A percentile compares a stretch with the other conserved stretches of the same genome.
These are phyloP conservation scores for Brachyistius frenatus DNA, from an alignment of 2,113 vertebrate species.

Conservation along the genomic window DNA sequence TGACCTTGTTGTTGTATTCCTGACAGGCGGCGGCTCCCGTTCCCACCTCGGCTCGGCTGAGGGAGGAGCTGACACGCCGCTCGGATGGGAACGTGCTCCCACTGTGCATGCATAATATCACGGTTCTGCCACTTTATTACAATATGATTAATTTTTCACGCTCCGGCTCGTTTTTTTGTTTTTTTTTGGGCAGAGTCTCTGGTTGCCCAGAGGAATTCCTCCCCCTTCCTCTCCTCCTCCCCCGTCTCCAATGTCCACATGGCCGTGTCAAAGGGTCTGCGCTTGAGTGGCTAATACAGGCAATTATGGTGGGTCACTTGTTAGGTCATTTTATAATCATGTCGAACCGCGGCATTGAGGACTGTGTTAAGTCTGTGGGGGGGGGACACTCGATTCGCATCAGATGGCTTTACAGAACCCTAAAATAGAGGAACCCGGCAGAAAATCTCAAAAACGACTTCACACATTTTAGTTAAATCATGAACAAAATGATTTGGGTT, in stretches of 20 bases:
- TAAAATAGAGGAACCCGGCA: background rate
- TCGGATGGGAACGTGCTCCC: constrained; percentile 29
- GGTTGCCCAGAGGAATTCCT: background rate
- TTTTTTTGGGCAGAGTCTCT: constrained; percentile 7
- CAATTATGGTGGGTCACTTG: constrained; percentile 54
- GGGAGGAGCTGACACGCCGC: constrained; percentile 55
- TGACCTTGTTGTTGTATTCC: constrained; percentile 76
- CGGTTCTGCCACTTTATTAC: constrained; percentile 46
- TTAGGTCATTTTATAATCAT: constrained; percentile 48
- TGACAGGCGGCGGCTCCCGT: constrained; percentile 58
- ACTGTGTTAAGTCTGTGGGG: constrained; percentile 3
- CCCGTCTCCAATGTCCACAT: constrained; percentile 15
- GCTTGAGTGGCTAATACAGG: constrained; percentile 39
- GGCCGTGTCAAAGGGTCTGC: constrained; percentile 28
- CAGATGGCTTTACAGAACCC: background rate
- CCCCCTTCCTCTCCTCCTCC: too few relatives aligned
- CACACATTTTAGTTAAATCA: too few relatives aligned
- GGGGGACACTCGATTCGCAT: constrained; percentile 25
- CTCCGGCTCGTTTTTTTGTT: background rate
- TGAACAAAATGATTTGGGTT: too few relatives aligned
- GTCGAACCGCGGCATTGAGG: constrained; percentile 3
- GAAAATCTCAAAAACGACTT: too few relatives aligned
- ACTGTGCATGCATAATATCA: constrained; percentile 60
- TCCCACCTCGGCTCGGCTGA: constrained; percentile 23
- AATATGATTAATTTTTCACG: constrained; percentile 52